These are phyloP conservation scores for Cydia pomonella DNA, from an alignment of 1,140 invertebrate species.

Conservation along the genomic window DNA sequence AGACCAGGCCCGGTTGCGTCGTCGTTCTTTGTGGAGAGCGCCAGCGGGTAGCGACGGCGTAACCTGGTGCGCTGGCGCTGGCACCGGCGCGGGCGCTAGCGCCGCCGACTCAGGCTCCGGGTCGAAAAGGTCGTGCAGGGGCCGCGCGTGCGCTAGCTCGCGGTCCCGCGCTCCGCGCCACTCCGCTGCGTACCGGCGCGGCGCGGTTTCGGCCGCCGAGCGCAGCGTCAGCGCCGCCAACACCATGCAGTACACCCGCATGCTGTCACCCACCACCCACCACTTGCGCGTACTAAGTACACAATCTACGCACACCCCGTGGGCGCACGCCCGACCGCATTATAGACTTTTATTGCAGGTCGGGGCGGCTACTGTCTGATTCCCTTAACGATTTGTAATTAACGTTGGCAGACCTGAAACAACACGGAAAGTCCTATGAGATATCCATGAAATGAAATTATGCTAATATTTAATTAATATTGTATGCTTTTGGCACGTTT, in stretches of 20 bases:
- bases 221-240: slow-evolving; percentile 71
- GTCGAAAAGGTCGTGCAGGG: slow-evolving; percentile 65
- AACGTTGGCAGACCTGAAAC: slow-evolving; percentile 39
- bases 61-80: slow-evolving; percentile 43
- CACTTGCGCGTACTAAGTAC: slow-evolving; percentile 71
- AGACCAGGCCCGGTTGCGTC: slow-evolving; percentile 55
- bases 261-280: slow-evolving; percentile 62
- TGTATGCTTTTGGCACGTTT: not conserved
- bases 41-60: slow-evolving; percentile 43
- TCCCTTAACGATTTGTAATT: slow-evolving; percentile 41
- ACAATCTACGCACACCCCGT: slow-evolving; percentile 55
- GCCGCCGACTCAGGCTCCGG: slow-evolving; percentile 42
- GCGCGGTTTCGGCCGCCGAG: slow-evolving; percentile 61
- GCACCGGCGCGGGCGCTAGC: slow-evolving; percentile 38
- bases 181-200: slow-evolving; percentile 60
- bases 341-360: slow-evolving; percentile 54
- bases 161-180: slow-evolving; percentile 55
- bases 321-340: slow-evolving; percentile 74
- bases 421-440: slow-evolving; percentile 33
- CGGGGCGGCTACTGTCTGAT: slow-evolving; percentile 40
- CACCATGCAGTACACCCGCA: slow-evolving; percentile 71
- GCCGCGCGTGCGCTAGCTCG: slow-evolving; percentile 60
- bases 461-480: not conserved
- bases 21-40: slow-evolving; percentile 58
- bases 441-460: not conserved